phyloP scores from a whole-genome alignment of 2,113 vertebrate genomes.

The Sakesphorus luctuosus region DNA sequence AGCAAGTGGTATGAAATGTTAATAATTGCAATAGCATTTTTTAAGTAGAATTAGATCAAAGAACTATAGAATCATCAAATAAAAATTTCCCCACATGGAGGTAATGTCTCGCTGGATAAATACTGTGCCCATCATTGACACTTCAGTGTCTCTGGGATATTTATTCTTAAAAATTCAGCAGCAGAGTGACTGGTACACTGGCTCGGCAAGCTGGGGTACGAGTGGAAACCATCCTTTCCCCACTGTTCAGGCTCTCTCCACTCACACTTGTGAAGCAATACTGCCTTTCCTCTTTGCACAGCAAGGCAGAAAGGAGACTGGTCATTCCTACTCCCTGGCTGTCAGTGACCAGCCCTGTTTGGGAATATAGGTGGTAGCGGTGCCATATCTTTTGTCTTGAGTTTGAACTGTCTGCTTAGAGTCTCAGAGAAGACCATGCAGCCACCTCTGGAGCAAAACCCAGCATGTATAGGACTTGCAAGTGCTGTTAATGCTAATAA shows the following conservation, averaged over 20 bases:
- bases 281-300: neutral
- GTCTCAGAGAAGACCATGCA: neutral
- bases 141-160: neutral
- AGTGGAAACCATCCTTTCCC: neutral
- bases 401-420: neutral
- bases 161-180: neutral
- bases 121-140: neutral
- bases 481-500: neutral
- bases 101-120: slow-evolving; percentile 5
- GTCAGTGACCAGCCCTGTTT: neutral
- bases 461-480: neutral
- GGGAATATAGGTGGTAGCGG: neutral
- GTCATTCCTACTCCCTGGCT: neutral
- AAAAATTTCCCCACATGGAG: neutral
- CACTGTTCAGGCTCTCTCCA: neutral
- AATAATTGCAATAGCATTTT: slow-evolving; percentile 3
- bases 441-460: neutral
- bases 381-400: neutral
- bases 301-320: neutral
- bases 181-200: neutral
- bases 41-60: slow-evolving; percentile 19
- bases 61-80: neutral
- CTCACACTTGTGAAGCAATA: neutral
- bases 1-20: slow-evolving; percentile 18
- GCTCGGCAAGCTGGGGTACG: neutral